Conservation (phyloP, 2,888 invertebrate genomes). For the Ommatoiulus sabulosus region DNA sequence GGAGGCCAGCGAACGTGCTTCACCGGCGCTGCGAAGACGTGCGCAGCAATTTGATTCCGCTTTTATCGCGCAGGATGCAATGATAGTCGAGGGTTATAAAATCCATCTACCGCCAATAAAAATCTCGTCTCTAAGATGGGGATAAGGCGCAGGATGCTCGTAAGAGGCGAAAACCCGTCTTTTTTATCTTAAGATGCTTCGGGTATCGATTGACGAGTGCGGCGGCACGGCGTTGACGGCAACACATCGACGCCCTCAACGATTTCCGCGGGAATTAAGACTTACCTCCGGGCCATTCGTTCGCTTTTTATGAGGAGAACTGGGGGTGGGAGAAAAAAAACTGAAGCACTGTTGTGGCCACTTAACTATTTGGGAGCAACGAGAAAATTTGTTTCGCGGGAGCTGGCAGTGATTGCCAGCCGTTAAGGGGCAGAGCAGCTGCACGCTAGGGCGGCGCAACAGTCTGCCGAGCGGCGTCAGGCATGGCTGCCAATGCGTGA, state of each 20-base stretch:
- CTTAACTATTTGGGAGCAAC: neutral
- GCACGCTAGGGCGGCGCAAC: neutral
- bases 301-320: neutral
- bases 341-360: slow-evolving; percentile 10
- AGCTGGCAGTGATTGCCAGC: slow-evolving; percentile 2
- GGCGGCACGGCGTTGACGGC: neutral
- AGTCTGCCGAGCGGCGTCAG: neutral
- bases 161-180: neutral
- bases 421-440: neutral
- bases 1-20: neutral
- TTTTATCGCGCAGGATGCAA: slow-evolving; percentile 29
- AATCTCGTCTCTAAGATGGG: neutral
- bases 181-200: too few relatives aligned
- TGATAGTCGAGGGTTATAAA: slow-evolving; percentile 29
- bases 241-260: neutral
- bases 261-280: slow-evolving; percentile 5
- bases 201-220: slow-evolving; percentile 10
- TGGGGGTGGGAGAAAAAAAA: neutral
- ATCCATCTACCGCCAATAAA: slow-evolving; percentile 29
- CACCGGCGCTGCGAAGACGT: neutral
- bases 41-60: neutral
- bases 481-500: slow-evolving; percentile 1
- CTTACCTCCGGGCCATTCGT: neutral
- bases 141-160: neutral
- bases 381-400: neutral